Conservation (phyloP, 1,140 invertebrate genomes). For the Microplitis mediator region DNA sequence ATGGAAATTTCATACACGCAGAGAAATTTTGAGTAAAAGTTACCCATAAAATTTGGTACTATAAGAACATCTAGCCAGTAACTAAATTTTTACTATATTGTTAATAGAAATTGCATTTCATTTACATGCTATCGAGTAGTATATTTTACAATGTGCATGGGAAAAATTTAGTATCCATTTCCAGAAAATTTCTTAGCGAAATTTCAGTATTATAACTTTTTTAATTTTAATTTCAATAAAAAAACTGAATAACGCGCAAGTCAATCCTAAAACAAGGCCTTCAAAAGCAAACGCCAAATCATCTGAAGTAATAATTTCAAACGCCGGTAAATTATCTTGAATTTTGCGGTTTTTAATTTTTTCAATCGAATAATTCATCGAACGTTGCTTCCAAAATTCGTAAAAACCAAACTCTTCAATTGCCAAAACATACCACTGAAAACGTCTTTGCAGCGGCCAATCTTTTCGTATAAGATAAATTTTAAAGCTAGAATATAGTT, state of each 20-base stretch:
- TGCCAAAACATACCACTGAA: background rate
- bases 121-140: too few relatives aligned
- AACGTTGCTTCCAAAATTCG: background rate
- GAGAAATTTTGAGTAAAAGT: too few relatives aligned
- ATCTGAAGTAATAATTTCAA: background rate
- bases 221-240: background rate
- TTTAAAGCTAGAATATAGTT: background rate
- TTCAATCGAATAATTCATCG: background rate
- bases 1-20: too few relatives aligned
- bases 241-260: background rate
- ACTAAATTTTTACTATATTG: too few relatives aligned
- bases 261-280: background rate
- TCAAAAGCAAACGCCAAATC: background rate
- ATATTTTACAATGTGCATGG: too few relatives aligned
- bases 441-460: background rate
- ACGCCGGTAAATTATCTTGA: background rate
- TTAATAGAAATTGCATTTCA: too few relatives aligned
- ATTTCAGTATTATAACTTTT: too few relatives aligned
- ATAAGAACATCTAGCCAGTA: too few relatives aligned
- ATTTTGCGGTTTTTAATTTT: background rate
- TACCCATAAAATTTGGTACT: too few relatives aligned
- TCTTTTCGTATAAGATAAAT: background rate
- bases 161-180: too few relatives aligned
- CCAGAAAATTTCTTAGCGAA: too few relatives aligned
- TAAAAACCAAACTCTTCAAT: background rate